A percentile compares a stretch with the other conserved stretches of the same genome.
phyloP scores from a whole-genome alignment of 2,888 invertebrate species.

The Brassicogethes aeneus region DNA sequence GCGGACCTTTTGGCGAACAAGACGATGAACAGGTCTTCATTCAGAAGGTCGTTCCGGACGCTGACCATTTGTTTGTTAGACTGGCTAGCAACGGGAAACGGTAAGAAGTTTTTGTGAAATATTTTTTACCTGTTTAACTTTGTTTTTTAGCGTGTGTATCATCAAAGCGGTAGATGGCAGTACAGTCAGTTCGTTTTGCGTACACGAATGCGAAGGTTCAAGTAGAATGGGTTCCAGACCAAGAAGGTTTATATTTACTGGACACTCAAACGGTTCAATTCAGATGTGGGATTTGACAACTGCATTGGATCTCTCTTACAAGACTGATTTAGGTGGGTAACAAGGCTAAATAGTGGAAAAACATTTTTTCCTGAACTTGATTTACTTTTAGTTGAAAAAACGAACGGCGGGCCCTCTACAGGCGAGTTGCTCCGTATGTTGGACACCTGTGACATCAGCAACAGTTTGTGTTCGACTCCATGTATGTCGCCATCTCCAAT shows the following conservation, averaged over 20 bases:
- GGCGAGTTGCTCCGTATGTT: conserved; percentile 84
- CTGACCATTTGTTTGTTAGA: conserved; percentile 88
- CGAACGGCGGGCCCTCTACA: conserved; percentile 84
- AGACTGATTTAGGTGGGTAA: conserved; percentile 42
- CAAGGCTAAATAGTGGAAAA: not conserved
- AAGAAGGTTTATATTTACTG: conserved; percentile 81
- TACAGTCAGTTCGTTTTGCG: conserved; percentile 89
- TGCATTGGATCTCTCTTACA: conserved; percentile 69
- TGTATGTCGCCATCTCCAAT: conserved; percentile 68
- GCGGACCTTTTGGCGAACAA: conserved; percentile 94
- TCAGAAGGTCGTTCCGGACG: conserved; percentile 95
- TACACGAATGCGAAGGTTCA: conserved; percentile 96
- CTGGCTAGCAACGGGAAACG: conserved; percentile 91
- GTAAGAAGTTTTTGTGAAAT: conserved; percentile 36
- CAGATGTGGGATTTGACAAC: conserved; percentile 99
- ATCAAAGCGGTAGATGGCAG: conserved; percentile 92
- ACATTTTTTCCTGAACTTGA: not conserved
- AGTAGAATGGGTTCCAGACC: conserved; percentile 86
- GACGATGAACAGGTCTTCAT: conserved; percentile 98
- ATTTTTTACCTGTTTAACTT: no score
- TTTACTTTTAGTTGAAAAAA: conserved; percentile 42
- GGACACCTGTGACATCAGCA: conserved; percentile 89
- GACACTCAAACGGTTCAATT: conserved; percentile 85
- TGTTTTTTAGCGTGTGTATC: conserved; percentile 69
- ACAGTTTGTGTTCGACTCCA: conserved; percentile 67